Evolutionary conservation across 1,140 invertebrate genomes (phyloP).

Genomic region (Drosophila sproati): DNA sequence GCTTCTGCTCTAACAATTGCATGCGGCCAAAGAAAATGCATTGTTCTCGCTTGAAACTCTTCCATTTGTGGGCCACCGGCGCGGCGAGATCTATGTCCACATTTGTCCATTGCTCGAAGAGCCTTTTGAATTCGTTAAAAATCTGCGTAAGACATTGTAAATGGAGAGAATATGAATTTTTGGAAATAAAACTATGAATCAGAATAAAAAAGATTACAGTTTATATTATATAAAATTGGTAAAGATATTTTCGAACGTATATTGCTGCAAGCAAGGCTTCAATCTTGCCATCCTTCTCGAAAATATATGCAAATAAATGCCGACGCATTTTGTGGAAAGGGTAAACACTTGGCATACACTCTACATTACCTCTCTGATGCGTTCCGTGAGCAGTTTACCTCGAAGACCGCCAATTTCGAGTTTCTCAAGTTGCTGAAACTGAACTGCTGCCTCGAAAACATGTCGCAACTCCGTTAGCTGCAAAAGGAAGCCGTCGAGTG

Average conservation of each 20-base stretch:
- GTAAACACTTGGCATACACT: no score
- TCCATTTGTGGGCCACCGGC: conserved; percentile 80
- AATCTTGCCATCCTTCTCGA: no score
- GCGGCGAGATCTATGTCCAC: conserved; percentile 84
- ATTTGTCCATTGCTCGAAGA: conserved; percentile 89
- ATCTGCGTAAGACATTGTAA: conserved; percentile 44
- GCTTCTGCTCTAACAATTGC: conserved; percentile 88
- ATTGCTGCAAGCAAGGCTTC: no score
- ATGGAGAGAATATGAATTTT: background rate
- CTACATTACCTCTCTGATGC: conserved; percentile 86
- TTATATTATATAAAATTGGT: no score
- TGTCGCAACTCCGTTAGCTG: conserved; percentile 86
- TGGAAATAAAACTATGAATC: no score
- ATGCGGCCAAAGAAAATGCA: conserved; percentile 85
- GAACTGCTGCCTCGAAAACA: conserved; percentile 89
- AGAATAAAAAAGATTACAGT: no score
- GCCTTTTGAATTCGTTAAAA: conserved; percentile 87
- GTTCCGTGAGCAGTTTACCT: conserved; percentile 87
- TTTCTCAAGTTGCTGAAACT: conserved; percentile 93
- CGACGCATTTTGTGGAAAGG: no score
- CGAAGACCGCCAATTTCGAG: conserved; percentile 91
- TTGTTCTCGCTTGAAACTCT: conserved; percentile 87
- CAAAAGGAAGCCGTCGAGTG: conserved; percentile 87
- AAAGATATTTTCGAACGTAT: no score
- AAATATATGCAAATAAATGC: no score